Evolutionary conservation across 2,113 vertebrate species (phyloP), one percentile per base, ranked within the genome.

Genomic region (Leptobrachium ailaonicum): DNA sequence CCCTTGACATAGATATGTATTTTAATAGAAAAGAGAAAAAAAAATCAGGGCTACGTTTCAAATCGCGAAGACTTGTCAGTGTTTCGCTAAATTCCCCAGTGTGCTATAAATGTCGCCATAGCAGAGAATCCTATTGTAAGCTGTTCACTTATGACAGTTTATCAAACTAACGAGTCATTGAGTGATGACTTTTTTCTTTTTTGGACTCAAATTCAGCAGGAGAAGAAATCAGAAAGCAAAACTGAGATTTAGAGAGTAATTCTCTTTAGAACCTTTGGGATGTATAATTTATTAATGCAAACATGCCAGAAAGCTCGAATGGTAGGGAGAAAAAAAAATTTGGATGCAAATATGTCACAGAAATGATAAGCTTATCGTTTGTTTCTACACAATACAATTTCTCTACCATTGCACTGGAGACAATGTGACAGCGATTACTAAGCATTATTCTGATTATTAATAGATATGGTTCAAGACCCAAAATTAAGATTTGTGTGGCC

Each of bases 121-220:
- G 85, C 85, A 71, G 85, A 85, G 85, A 86, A 80, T 50, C 87
- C 89, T 85, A 60, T 81, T 84, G 88, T 85, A 41, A 32, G 73
- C 86, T 47, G 87, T 82, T 71, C 84, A 76, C 87, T 90, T 88
- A 83, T 78, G 86, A 85, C 90, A 89, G 90, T 94, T 94, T 86
- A 89, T 93, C 92, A 94, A 91, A 88, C 88, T 92, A 94, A 94
- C 79, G 85, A 93, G 92, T 89, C 87, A 84, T 54, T 88, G 88
- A 90, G 87, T 82, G 89, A 91, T 87, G 90, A 88, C 87, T 68
- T 85, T 90, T 87, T 88, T 87, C 87, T 68, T 85, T 90, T 87
- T 88, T 87, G 62, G 62, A 68, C 82, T 86, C 85, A 80, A 71
- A 72, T 87, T 90, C 86, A 8, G 32, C 0, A 73, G 85, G 86